These are phyloP conservation scores for Cephus spinipes DNA, from an alignment of 2,888 invertebrate genomes.

Conservation along the genomic window DNA sequence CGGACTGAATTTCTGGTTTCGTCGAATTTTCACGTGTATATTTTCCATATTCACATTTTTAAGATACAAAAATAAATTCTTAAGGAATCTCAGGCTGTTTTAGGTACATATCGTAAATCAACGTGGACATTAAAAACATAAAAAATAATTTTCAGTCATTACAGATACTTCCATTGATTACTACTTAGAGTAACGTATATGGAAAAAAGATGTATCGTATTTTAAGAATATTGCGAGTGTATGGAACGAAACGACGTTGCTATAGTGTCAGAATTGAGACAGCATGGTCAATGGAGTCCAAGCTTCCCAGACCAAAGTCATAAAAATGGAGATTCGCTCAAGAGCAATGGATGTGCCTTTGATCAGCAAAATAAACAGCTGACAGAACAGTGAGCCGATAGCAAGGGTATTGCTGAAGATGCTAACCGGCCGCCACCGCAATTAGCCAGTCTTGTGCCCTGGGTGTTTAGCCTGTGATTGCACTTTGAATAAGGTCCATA, in stretches of 20 bases:
- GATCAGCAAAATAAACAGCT: neutral
- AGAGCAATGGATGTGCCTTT: neutral
- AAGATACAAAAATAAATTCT: neutral
- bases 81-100: neutral
- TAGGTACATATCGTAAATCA: neutral
- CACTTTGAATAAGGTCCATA: neutral
- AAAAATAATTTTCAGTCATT: neutral
- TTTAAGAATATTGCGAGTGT: neutral
- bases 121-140: neutral
- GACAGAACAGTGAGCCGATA: neutral
- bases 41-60: neutral
- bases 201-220: neutral
- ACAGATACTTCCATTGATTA: too few relatives aligned
- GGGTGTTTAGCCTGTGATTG: neutral
- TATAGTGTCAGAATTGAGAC: neutral
- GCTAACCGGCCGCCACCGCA: neutral
- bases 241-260: neutral
- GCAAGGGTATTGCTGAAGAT: neutral
- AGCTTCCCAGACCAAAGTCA: neutral
- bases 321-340: neutral
- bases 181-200: too few relatives aligned
- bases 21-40: neutral
- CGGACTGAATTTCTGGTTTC: neutral
- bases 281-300: neutral
- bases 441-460: neutral